Evolutionary conservation across 1,140 invertebrate species (phyloP).

Genomic region (Stenopsyche tienmushanensis): DNA sequence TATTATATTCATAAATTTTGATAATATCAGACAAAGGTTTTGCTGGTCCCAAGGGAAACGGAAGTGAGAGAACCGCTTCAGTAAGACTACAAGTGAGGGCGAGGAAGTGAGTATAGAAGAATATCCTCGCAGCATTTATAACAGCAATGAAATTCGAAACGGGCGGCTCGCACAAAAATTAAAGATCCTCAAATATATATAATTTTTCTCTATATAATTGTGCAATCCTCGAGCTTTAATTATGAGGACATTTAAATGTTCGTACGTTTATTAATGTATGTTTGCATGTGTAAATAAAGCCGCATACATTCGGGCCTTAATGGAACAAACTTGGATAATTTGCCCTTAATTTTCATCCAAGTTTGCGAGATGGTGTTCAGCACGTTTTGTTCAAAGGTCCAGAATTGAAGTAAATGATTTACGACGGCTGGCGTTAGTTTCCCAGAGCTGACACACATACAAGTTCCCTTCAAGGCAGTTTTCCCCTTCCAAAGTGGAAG

Average conservation of each 20-base stretch:
- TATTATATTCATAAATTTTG: constrained; percentile 25
- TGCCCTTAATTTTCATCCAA: constrained; percentile 15
- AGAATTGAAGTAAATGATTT: constrained; percentile 36
- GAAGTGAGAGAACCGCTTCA: constrained; percentile 21
- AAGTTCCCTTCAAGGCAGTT: constrained; percentile 26
- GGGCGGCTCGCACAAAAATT: neutral
- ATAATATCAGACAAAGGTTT: constrained; percentile 28
- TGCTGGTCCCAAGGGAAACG: constrained; percentile 14
- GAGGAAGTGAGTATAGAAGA: neutral
- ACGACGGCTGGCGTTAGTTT: constrained; percentile 28
- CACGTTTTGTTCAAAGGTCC: constrained; percentile 31
- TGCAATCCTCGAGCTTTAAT: too few species aligned
- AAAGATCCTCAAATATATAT: too few species aligned
- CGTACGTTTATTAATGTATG: too few species aligned
- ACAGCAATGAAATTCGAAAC: too few species aligned
- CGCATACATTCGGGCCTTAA: too few species aligned
- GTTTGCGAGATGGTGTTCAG: constrained; percentile 2
- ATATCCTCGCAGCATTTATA: neutral
- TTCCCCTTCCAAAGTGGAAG: constrained; percentile 8
- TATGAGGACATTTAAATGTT: too few species aligned
- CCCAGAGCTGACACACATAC: constrained; percentile 25
- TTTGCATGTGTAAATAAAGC: too few species aligned
- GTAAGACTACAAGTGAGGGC: constrained; percentile 30
- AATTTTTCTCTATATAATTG: too few species aligned
- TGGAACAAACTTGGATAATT: constrained; percentile 17